Conservation (phyloP, 2,113 vertebrate genomes). For the Oryctolagus cuniculus region mOryCun1.1 NC_091438.1:112531001-112531500, state of each 20-base stretch:
- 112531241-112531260: not conserved
- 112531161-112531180: not conserved
- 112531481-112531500: slow-evolving; percentile 22
- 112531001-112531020: too few relatives aligned
- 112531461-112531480: not conserved
- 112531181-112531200: not conserved
- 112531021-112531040: too few relatives aligned
- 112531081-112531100: too few relatives aligned
- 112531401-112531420: not conserved
- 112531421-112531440: not conserved
- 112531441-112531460: slow-evolving; percentile 36
- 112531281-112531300: not conserved
- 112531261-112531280: not conserved
- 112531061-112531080: too few relatives aligned
- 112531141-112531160: too few relatives aligned
- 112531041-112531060: too few relatives aligned
- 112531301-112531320: not conserved
- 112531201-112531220: not conserved
- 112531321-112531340: not conserved
- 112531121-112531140: too few relatives aligned
- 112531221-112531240: not conserved
- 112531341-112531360: not conserved
- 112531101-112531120: too few relatives aligned
- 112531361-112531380: not conserved
- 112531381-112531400: not conserved